Base-by-base conservation (phyloP, 2,113 vertebrate genomes). In the Coracopsis vasa region DNA sequence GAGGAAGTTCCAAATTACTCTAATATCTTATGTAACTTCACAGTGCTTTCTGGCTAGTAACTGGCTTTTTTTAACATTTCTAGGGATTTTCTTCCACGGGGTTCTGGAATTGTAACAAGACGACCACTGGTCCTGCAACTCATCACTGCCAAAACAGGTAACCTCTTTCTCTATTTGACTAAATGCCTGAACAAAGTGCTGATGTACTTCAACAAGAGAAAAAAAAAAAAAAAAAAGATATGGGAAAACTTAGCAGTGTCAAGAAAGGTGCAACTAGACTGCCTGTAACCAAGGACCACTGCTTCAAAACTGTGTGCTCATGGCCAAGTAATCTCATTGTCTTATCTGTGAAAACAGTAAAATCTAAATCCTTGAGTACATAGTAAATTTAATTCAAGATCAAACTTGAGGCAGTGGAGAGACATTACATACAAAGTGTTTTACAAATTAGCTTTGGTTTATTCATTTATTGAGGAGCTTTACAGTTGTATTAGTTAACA, bases 11-110 rank as follows among this genome's bases (percentile, higher is more conserved):
- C 33, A 74, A 47, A 71, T 74, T 25, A 80, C 16, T 64, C 60
- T 45, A 41, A 0, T 65, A 64, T 82, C 33, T 92, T 82, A 56
- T 23, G 6, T 90, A 60, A 93, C 16, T 71, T 65, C 17, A 23
- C 35, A 35, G 60, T 74, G 44, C 16, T 90, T 95, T 91, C 86
- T 91, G 51, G 27, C 7, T 56, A 28, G n/a, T 97, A 78, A 95
- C 33, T 50, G 9, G 48, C 73, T 81, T 53, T 24, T 88, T 89
- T 70, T 23, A 35, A 71, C 54, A 16, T 96, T 94, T 90, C 77
- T 54, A 98, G 98, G 96, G 98, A 98, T 95, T 98, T 98, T 91
- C 98, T 98, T 77, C 98, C 98, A 84, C 97, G 98, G 79, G 98
- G 98, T 21, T 98, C 98, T 35, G 98, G 98, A 94, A 98, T 98